Conservation (phyloP, 1,140 invertebrate species). For the Drosophila subobscura region DNA sequence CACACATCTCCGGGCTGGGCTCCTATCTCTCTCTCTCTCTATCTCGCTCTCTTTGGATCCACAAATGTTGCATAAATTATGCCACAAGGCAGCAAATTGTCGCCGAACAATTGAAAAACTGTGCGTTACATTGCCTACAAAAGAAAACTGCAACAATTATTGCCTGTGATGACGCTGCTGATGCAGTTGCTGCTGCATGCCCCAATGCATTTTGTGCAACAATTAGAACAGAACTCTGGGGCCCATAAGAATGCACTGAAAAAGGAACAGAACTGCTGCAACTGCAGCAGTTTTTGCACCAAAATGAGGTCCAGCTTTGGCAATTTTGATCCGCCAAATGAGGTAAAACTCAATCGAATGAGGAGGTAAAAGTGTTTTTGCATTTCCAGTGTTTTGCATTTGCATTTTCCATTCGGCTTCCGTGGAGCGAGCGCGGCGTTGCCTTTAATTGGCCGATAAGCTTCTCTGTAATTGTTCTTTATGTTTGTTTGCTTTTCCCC, state of each 20-base stretch:
- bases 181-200: not conserved
- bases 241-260: no score
- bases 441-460: conserved; percentile 46
- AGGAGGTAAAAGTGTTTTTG: conserved; percentile 23
- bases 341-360: conserved; percentile 8
- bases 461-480: conserved; percentile 48
- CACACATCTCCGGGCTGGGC: conserved; percentile 1
- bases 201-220: conserved; percentile 30
- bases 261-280: no score
- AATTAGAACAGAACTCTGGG: conserved; percentile 17
- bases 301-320: no score
- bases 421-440: conserved; percentile 26
- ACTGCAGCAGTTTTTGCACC: no score
- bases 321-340: no score
- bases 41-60: not conserved
- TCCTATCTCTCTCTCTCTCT: not conserved
- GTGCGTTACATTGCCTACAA: conserved; percentile 43
- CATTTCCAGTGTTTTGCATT: conserved; percentile 33
- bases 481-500: conserved; percentile 58
- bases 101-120: conserved; percentile 38
- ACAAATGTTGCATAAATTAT: conserved; percentile 45
- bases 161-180: conserved; percentile 31
- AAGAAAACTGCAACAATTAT: conserved; percentile 43
- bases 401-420: conserved; percentile 16
- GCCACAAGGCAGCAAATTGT: conserved; percentile 47